These are phyloP conservation scores for Rhipidura dahli DNA, from an alignment of 2,113 vertebrate genomes.

Conservation along the genomic window DNA sequence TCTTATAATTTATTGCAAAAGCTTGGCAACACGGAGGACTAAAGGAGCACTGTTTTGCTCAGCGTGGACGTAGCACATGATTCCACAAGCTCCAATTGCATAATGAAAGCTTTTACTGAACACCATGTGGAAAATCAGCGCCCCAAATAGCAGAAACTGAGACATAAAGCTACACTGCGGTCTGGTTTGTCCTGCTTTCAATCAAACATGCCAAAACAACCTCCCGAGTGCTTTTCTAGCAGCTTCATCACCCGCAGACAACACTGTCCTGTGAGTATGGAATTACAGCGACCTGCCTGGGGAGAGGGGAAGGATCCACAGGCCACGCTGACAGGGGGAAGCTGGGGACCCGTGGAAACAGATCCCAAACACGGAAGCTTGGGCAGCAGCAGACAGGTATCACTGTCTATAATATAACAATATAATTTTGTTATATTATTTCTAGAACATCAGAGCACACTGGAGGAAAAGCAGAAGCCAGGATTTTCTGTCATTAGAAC, in stretches of 20 bases:
- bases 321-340: fast-evolving
- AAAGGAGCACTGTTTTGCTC: constrained; percentile 22
- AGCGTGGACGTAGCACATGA: constrained; percentile 32
- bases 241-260: neutral
- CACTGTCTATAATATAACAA: too few species aligned
- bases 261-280: fast-evolving
- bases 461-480: neutral
- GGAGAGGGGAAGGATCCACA: neutral
- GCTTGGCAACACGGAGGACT: neutral
- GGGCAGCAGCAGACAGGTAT: neutral
- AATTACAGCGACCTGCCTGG: neutral
- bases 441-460: neutral
- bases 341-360: fast-evolving
- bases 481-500: neutral
- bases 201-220: neutral
- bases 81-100: constrained; percentile 29
- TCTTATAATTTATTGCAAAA: neutral
- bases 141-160: neutral
- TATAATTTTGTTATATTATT: fast-evolving
- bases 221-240: neutral
- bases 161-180: neutral
- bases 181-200: neutral
- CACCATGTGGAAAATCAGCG: constrained; percentile 2
- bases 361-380: neutral
- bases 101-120: constrained; percentile 53